Conservation (phyloP, 2,113 vertebrate genomes). For the Coregonus clupeaformis region DNA sequence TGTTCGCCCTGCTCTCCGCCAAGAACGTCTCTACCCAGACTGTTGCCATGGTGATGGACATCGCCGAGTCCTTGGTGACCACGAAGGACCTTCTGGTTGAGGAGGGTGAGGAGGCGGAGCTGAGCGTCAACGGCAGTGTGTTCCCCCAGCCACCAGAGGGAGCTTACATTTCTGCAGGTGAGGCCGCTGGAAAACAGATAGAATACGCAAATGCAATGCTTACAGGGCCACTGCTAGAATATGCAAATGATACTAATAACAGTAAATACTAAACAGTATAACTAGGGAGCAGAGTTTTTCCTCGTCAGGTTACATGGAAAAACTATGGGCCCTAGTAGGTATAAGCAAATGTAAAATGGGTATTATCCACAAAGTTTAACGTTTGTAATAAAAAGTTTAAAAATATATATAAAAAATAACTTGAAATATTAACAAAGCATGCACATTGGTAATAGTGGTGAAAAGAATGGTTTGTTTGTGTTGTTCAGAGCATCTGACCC, state of each 20-base stretch:
- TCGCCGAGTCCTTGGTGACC: conserved; percentile 83
- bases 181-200: background rate
- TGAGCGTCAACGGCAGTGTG: conserved; percentile 73
- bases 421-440: background rate
- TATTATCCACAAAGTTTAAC: too few species aligned
- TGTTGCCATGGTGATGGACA: conserved; percentile 83
- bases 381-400: too few species aligned
- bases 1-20: conserved; percentile 86
- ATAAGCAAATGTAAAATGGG: too few species aligned
- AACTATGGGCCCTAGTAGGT: too few species aligned
- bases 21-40: conserved; percentile 82
- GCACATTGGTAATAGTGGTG: background rate
- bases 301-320: too few species aligned
- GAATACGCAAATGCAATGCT: too few species aligned
- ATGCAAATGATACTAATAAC: too few species aligned
- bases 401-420: too few species aligned
- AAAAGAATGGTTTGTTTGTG: background rate
- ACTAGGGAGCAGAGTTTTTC: too few species aligned
- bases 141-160: conserved; percentile 61
- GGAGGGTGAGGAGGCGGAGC: conserved; percentile 64
- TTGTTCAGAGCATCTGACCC: conserved; percentile 73
- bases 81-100: conserved; percentile 80
- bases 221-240: too few species aligned
- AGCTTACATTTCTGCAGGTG: conserved; percentile 70
- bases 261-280: too few species aligned